These are phyloP conservation scores for Eupithecia centaureata DNA, from an alignment of 2,888 invertebrate genomes.

Conservation along the genomic window DNA sequence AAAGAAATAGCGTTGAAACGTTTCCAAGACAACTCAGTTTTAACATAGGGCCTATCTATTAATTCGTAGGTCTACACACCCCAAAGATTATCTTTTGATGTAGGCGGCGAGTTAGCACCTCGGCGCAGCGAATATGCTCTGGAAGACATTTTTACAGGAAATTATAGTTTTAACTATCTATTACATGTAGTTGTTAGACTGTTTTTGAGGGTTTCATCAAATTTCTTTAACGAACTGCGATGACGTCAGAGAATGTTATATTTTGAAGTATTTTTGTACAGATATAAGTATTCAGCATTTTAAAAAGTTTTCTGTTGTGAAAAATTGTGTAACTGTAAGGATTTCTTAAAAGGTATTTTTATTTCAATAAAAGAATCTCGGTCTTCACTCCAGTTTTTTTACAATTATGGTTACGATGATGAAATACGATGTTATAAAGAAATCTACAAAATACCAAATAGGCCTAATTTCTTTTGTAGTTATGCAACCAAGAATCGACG, in stretches of 20 bases:
- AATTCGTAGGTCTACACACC: conserved; percentile 41
- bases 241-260: background rate
- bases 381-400: no score
- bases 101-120: conserved; percentile 58
- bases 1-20: no score
- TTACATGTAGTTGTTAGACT: background rate
- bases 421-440: no score
- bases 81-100: conserved; percentile 68
- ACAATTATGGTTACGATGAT: no score
- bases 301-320: no score
- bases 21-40: no score
- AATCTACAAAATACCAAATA: background rate
- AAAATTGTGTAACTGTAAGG: no score
- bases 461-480: background rate
- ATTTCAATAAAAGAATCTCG: no score
- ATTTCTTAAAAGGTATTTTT: no score
- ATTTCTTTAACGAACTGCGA: background rate
- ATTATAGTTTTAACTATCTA: conserved; percentile 12
- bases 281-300: no score
- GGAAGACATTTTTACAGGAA: conserved; percentile 12
- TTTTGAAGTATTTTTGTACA: no score
- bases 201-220: background rate
- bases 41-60: conserved; percentile 38
- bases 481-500: background rate
- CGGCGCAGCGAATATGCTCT: conserved; percentile 15